phyloP scores from a whole-genome alignment of 2,797 vertebrate species.

The Sciurus carolinensis region DNA sequence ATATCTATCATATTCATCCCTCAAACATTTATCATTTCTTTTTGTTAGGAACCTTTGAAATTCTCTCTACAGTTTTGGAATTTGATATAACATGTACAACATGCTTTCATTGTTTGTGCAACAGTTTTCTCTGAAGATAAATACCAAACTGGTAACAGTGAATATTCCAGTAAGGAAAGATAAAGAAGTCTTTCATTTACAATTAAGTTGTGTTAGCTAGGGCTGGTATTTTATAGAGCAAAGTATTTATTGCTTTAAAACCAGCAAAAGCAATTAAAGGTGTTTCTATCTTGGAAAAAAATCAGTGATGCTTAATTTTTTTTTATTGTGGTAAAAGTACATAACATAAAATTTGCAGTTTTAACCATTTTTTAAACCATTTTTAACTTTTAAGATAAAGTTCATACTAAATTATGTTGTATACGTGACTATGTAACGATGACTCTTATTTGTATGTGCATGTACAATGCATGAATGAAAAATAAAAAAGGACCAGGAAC shows the following conservation, averaged over 20 bases:
- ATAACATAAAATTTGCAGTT: conserved; percentile 34
- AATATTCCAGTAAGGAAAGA: not conserved
- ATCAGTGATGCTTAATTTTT: conserved; percentile 80
- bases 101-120: conserved; percentile 30
- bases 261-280: conserved; percentile 52
- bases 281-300: conserved; percentile 42
- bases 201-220: conserved; percentile 51
- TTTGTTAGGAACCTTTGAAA: not conserved
- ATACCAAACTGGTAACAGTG: not conserved
- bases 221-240: conserved; percentile 36
- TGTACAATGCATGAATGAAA: too few relatives aligned
- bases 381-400: too few relatives aligned
- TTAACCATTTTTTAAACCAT: not conserved
- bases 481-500: too few relatives aligned
- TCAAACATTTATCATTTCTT: not conserved
- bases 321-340: conserved; percentile 46
- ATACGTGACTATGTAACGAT: too few relatives aligned
- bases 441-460: too few relatives aligned
- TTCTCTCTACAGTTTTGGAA: not conserved
- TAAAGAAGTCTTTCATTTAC: conserved; percentile 20
- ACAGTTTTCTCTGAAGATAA: not conserved
- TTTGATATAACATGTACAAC: not conserved
- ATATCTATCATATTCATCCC: not conserved
- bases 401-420: not conserved
- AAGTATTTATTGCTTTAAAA: conserved; percentile 63